Conservation (phyloP, 2,797 vertebrate species). For the Protonibea diacanthus region DNA sequence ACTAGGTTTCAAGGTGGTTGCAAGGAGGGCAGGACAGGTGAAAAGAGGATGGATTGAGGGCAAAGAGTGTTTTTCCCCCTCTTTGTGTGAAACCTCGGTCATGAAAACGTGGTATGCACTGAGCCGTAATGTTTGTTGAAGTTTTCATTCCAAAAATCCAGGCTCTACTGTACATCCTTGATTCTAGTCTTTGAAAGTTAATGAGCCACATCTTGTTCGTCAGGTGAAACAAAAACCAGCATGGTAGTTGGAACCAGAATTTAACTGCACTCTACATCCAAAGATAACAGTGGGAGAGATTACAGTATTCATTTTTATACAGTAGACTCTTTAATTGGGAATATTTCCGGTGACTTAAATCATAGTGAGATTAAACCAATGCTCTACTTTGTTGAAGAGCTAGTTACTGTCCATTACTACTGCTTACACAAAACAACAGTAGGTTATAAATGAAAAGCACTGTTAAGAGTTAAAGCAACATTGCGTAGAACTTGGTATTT, state of each 20-base stretch:
- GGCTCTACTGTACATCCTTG: constrained; percentile 1
- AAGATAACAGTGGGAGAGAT: constrained; percentile 27
- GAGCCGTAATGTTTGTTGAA: constrained; percentile 26
- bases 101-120: background rate
- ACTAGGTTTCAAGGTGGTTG: constrained; percentile 30
- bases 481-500: background rate
- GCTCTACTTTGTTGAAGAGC: constrained; percentile 29
- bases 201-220: constrained; percentile 24
- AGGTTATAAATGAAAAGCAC: background rate
- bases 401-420: constrained; percentile 6
- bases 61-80: background rate
- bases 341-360: constrained; percentile 34
- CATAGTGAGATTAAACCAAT: constrained; percentile 15
- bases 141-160: constrained; percentile 32
- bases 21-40: background rate
- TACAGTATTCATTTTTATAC: constrained; percentile 20
- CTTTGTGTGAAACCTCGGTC: constrained; percentile 8
- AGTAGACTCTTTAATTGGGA: constrained; percentile 10
- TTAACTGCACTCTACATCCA: background rate
- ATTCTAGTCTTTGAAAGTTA: constrained; percentile 7
- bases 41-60: background rate
- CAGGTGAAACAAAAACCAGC: constrained; percentile 8
- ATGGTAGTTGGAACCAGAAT: background rate
- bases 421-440: background rate
- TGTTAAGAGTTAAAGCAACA: background rate